phyloP scores from a whole-genome alignment of 2,113 vertebrate species.

The Coregonus clupeaformis region DNA sequence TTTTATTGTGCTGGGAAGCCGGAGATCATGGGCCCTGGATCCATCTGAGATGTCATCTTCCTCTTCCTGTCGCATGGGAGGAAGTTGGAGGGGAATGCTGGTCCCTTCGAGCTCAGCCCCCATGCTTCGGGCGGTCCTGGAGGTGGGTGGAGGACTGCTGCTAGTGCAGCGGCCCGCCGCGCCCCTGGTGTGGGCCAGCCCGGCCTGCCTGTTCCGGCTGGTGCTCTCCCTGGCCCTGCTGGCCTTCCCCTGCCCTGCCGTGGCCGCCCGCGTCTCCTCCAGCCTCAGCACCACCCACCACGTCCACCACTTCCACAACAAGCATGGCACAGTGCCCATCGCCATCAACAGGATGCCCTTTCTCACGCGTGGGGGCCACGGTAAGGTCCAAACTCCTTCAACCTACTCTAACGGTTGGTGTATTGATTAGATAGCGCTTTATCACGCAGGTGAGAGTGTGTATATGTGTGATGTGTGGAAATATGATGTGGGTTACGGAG shows the following conservation, averaged over 20 bases:
- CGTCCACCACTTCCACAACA: slow-evolving; percentile 94
- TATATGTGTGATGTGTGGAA: not conserved
- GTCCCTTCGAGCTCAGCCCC: slow-evolving; percentile 54
- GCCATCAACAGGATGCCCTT: slow-evolving; percentile 96
- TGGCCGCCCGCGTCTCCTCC: slow-evolving; percentile 87
- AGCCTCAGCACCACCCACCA: slow-evolving; percentile 94
- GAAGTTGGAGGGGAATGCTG: slow-evolving; percentile 68
- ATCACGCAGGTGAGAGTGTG: not conserved
- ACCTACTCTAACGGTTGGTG: not conserved
- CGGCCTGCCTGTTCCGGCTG: slow-evolving; percentile 69
- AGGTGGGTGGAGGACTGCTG: slow-evolving; percentile 60
- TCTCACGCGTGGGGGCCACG: slow-evolving; percentile 88
- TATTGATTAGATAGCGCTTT: not conserved
- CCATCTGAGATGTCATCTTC: slow-evolving; percentile 75
- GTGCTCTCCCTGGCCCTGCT: slow-evolving; percentile 73
- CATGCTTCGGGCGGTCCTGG: slow-evolving; percentile 51
- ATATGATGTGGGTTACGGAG: not conserved
- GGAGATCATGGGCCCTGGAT: slow-evolving; percentile 71
- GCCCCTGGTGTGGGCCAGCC: slow-evolving; percentile 67
- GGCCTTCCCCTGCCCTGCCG: slow-evolving; percentile 72
- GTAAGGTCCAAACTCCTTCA: slow-evolving; percentile 71
- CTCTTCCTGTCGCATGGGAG: slow-evolving; percentile 64
- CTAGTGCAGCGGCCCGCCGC: slow-evolving; percentile 45
- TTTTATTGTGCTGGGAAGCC: slow-evolving; percentile 57
- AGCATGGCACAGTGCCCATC: slow-evolving; percentile 90